phyloP scores from a whole-genome alignment of 2,797 vertebrate species.

The Crocidura indochinensis region DNA sequence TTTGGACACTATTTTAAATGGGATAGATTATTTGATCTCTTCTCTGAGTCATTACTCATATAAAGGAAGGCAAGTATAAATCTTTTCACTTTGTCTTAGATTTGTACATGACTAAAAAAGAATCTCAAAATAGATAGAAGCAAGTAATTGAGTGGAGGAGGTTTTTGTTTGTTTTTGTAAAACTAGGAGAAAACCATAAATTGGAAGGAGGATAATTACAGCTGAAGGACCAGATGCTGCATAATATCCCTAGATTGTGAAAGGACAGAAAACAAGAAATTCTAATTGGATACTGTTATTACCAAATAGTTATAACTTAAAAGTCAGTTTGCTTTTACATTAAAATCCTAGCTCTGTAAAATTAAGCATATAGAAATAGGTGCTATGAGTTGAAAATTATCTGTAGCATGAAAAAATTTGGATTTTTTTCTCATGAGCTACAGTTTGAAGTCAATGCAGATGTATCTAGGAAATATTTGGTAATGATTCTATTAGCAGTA shows the following conservation, averaged over 20 bases:
- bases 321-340: neutral
- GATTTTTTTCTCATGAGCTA: slow-evolving; percentile 32
- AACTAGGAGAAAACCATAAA: slow-evolving; percentile 22
- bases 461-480: slow-evolving; percentile 26
- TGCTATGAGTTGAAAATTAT: slow-evolving; percentile 47
- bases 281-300: slow-evolving; percentile 44
- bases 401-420: slow-evolving; percentile 41
- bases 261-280: slow-evolving; percentile 28
- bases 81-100: neutral
- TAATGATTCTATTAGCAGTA: neutral
- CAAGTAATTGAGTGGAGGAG: neutral
- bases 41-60: too few species aligned
- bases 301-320: slow-evolving; percentile 45
- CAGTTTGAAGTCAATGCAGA: slow-evolving; percentile 51
- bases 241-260: slow-evolving; percentile 28
- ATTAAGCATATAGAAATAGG: slow-evolving; percentile 21
- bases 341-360: slow-evolving; percentile 5
- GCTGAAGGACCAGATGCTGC: neutral
- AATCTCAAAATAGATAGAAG: slow-evolving; percentile 48
- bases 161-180: neutral
- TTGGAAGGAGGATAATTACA: slow-evolving; percentile 40
- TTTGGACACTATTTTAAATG: too few species aligned
- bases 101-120: slow-evolving; percentile 39
- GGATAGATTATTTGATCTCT: too few species aligned
- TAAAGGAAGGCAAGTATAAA: neutral